Conservation (phyloP, 2,797 vertebrate species). For the Eleutherodactylus coqui region DNA sequence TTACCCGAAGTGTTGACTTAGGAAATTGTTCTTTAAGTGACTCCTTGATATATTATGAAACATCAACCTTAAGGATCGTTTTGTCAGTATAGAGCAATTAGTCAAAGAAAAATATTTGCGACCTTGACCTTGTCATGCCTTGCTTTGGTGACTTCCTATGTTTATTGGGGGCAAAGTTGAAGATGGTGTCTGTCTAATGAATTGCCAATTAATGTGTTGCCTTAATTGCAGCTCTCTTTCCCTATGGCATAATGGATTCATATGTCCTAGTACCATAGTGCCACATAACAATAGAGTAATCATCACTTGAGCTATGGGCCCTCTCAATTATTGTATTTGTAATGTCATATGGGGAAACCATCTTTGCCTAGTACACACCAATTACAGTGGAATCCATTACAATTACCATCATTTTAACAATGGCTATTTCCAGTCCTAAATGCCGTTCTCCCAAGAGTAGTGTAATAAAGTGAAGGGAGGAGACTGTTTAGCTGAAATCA, state of each 20-base stretch:
- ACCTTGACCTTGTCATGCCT: neutral
- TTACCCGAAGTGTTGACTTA: no score
- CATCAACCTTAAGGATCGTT: no score
- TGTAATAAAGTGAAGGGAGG: slow-evolving; percentile 52
- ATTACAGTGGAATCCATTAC: slow-evolving; percentile 56
- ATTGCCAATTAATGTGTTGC: slow-evolving; percentile 16
- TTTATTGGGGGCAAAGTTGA: neutral
- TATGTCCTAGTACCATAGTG: slow-evolving; percentile 30
- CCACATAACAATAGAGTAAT: slow-evolving; percentile 17
- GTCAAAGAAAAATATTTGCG: neutral
- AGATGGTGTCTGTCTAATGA: neutral
- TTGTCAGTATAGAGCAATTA: neutral
- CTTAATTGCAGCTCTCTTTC: neutral
- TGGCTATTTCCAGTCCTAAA: slow-evolving; percentile 54
- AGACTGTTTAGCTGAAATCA: slow-evolving; percentile 59
- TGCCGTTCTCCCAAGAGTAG: slow-evolving; percentile 44
- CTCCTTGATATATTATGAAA: neutral
- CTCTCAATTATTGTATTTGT: slow-evolving; percentile 37
- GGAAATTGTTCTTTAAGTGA: neutral
- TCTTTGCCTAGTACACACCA: slow-evolving; percentile 40
- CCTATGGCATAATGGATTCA: neutral
- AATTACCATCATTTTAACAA: slow-evolving; percentile 54
- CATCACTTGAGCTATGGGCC: slow-evolving; percentile 7
- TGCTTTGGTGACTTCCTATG: neutral
- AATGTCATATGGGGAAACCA: slow-evolving; percentile 47